Percentiles rank a stretch among this genome's conserved stretches.
Evolutionary conservation across 2,113 vertebrate species (phyloP).

Genomic region (Chamaetylas fuelleborni): DNA sequence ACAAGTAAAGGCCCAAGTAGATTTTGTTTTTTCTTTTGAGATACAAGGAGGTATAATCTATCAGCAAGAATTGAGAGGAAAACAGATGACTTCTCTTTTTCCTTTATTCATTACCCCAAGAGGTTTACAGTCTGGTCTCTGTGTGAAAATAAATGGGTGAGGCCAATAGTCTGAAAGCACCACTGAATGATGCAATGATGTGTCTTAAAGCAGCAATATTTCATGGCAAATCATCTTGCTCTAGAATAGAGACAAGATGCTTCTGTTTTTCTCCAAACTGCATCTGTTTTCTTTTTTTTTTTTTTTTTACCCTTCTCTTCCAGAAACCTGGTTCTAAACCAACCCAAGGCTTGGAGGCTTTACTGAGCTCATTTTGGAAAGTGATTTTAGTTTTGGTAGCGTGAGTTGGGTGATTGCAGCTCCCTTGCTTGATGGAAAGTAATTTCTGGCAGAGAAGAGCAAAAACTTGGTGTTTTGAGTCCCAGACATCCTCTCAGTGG

Average conservation of each 20-base stretch:
- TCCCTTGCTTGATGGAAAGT: not conserved
- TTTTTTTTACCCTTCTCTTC: not conserved
- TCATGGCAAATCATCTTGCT: conserved; percentile 12
- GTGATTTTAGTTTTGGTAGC: not conserved
- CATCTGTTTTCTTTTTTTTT: not conserved
- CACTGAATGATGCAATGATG: conserved; percentile 31
- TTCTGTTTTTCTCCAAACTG: not conserved
- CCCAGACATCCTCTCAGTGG: not conserved
- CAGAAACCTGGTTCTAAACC: not conserved
- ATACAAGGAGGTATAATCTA: not conserved
- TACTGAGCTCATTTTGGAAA: not conserved
- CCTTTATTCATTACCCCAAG: not conserved
- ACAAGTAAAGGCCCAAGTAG: not conserved
- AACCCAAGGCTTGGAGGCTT: not conserved
- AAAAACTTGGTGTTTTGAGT: not conserved
- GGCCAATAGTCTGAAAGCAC: not conserved
- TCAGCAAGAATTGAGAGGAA: not conserved
- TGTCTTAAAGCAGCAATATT: conserved; percentile 27
- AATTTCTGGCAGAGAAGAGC: not conserved
- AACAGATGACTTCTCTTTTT: not conserved
- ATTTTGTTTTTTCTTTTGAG: not conserved
- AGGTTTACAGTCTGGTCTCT: not conserved
- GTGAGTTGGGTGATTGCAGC: not conserved
- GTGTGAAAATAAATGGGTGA: conserved; percentile 22
- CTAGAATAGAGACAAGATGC: not conserved